Base-by-base conservation (phyloP, 2,888 invertebrate genomes). In the Buathra laborator region DNA sequence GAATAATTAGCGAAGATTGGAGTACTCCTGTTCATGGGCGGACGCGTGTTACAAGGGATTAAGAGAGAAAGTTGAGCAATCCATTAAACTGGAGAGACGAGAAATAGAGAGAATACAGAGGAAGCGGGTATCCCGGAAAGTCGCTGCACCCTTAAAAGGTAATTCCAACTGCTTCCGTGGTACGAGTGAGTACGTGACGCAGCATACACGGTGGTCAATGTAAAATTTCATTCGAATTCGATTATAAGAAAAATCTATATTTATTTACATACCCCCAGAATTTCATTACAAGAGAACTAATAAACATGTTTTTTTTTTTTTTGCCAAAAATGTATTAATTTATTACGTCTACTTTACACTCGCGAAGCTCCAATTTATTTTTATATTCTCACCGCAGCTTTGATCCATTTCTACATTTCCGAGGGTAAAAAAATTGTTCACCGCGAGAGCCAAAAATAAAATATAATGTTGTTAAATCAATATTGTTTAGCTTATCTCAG, bases 151-250 rank as follows among this genome's bases (percentile, higher is more conserved):
- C 67, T 86, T 64, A 70, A 85, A 80, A 66, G 80, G 75, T 79
- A 81, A 85, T 85, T 87, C 66, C 82, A 78, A 53, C 72, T 79
- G 76, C 79, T 85, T 85, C 83, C 70, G 64, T 62, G 44, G 29
- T 84, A 16, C 66, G n/a, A 51, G 62, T 43, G 71, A 67, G 29
- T 53, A 74, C 37, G 62, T 68, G 51, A 78, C 24, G 19, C 48
- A 68, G 75, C 64, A 51, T 85, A 83, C 62, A 72, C 67, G 76
- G 19, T 48, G 43, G 7, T 76, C 83, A 80, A 4, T 56, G 64
- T 78, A 9, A 19, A 37, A 7, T 29, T 62, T 32, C 14, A 6
- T 32, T 14, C 62, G 32, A n/a, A 2, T 6, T 14, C 19, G 19
- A 24, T 4, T 2, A 16, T 4, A 24, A 67, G 24, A 24, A 24